Base-by-base conservation (phyloP, 35 echinoderm and acorn worm species). In the Chiridota heheva region DNA sequence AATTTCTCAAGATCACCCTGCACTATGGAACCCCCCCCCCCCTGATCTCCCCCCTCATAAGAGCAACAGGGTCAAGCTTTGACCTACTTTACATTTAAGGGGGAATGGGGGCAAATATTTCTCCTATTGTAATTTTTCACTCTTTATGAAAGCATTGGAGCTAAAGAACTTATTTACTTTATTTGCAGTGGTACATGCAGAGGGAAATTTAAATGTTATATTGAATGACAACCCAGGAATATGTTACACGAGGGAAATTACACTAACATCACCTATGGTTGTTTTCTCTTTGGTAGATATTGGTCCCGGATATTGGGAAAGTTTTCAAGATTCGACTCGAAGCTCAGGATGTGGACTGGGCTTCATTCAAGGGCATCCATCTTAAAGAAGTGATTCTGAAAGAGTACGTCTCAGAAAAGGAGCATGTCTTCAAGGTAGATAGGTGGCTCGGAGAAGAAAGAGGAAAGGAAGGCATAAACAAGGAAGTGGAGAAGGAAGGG, bases 251-350 rank as follows among this genome's bases (percentile, higher is more conserved):
- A n/a, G n/a, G n/a, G n/a, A n/a, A n/a, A n/a, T n/a, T n/a, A n/a
- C n/a, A n/a, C n/a, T n/a, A n/a, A n/a, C n/a, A n/a, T n/a, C n/a
- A n/a, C n/a, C n/a, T n/a, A n/a, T n/a, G n/a, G n/a, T n/a, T n/a
- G n/a, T n/a, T 60, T 1, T 28, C 33, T 60, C 26, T 60, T 2
- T 51, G 20, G 10, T 30, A 74, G 70, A 33, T 74, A 49, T 26
- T 51, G 15, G 47, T 47, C 2, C 47, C 31, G 36, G 70, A 74
- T 22, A 32, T 74, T 74, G 70, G 56, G 47, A 47, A 53, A 17
- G 33, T 74, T 13, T 51, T 45, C 70, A 74, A 74, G 70, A 74
- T 74, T 45, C 41, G 70, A 74, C 25, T 74, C 32, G 70, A 74
- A 74, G 70, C 70, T 29, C 47, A 49, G 18, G 44, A 74, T 74